Conservation (phyloP, 2,113 vertebrate species). For the Tyto alba region DNA sequence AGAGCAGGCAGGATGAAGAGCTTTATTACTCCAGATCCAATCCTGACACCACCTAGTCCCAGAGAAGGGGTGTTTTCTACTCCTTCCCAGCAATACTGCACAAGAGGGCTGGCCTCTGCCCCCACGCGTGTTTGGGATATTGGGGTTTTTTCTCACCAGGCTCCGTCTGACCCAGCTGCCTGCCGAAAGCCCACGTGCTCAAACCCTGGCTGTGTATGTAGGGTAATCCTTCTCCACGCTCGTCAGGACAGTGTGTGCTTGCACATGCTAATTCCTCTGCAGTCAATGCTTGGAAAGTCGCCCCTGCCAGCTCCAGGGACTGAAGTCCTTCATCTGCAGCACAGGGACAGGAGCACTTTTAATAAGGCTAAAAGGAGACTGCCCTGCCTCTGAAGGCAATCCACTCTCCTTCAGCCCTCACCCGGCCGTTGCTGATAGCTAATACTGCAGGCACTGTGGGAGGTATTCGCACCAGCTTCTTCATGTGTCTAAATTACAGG, state of each 20-base stretch:
- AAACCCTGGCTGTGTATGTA: too few relatives aligned
- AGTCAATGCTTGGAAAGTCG: neutral
- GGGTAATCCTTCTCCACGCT: neutral
- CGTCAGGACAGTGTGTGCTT: neutral
- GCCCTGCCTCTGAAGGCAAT: neutral
- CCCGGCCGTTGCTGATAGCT: neutral
- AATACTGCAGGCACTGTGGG: neutral
- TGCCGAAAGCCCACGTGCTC: neutral
- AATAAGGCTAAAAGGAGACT: neutral
- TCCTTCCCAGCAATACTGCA: neutral
- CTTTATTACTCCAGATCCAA: neutral
- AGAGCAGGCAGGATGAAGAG: neutral
- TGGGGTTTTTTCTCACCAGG: neutral
- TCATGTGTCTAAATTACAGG: neutral
- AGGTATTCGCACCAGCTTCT: neutral
- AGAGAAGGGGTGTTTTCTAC: neutral
- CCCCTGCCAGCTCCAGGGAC: neutral
- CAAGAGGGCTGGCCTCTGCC: neutral
- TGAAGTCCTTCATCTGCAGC: neutral
- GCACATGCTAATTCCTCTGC: neutral
- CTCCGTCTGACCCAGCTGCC: neutral
- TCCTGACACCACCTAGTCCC: neutral
- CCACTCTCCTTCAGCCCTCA: neutral
- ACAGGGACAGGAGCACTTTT: neutral
- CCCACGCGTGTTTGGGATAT: fast-evolving